Conservation (phyloP, 1,140 invertebrate genomes). For the Rhyacophila brunnea region DNA sequence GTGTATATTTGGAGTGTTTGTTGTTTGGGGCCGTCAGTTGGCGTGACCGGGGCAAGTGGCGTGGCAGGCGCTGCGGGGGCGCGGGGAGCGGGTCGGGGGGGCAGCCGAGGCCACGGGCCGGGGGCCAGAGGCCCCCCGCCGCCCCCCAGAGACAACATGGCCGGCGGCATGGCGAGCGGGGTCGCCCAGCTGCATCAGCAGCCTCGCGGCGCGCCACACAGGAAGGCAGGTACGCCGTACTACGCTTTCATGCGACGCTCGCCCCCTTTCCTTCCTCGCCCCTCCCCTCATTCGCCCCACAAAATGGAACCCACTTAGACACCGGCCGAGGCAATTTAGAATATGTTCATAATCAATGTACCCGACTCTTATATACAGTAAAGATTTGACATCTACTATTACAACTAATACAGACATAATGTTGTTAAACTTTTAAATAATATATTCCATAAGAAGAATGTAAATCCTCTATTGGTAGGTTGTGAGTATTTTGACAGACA, state of each 20-base stretch:
- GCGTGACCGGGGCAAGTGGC: slow-evolving; percentile 36
- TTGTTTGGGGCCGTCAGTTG: slow-evolving; percentile 32
- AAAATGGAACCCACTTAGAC: too few species aligned
- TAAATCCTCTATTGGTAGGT: too few species aligned
- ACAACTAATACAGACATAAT: too few species aligned
- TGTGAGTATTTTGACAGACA: too few species aligned
- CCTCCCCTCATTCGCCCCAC: too few species aligned
- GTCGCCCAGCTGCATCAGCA: slow-evolving; percentile 72
- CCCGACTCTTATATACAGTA: too few species aligned
- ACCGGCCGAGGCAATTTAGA: too few species aligned
- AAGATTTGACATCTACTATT: too few species aligned
- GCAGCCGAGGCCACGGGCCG: slow-evolving; percentile 59
- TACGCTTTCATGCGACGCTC: slow-evolving; percentile 13
- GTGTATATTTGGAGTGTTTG: slow-evolving; percentile 36
- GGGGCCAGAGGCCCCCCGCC: slow-evolving; percentile 78
- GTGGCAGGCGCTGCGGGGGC: slow-evolving; percentile 8
- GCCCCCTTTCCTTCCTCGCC: slow-evolving; percentile 1
- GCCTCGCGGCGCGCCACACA: slow-evolving; percentile 48
- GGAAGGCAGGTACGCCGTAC: slow-evolving; percentile 41
- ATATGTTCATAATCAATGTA: too few species aligned
- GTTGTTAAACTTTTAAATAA: too few species aligned
- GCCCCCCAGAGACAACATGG: slow-evolving; percentile 69
- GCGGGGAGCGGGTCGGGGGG: slow-evolving; percentile 32
- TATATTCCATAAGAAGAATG: too few species aligned
- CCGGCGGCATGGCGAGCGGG: slow-evolving; percentile 45